These are phyloP conservation scores for Tetranychus truncatus DNA, from an alignment of 2,888 invertebrate species.

Conservation along the genomic window DNA sequence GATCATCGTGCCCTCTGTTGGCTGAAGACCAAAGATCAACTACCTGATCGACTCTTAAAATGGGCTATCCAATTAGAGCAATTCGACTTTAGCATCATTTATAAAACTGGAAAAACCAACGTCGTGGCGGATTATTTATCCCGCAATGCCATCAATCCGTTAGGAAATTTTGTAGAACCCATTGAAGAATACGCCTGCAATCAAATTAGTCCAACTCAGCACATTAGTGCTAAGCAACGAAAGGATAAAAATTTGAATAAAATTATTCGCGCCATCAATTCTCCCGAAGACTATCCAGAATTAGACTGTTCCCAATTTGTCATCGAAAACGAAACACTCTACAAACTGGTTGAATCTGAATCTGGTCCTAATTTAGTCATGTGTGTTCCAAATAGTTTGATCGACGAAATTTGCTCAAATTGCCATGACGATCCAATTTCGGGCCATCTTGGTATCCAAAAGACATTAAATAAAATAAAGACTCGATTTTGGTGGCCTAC, in stretches of 20 bases:
- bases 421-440: background rate
- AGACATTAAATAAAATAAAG: background rate
- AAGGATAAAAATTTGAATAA: background rate
- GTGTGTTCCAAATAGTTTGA: background rate
- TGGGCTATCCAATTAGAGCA: slow-evolving; percentile 9
- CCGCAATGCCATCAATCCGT: background rate
- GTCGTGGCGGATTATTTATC: slow-evolving; percentile 11
- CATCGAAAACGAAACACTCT: background rate
- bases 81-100: background rate
- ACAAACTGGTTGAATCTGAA: background rate
- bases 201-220: background rate
- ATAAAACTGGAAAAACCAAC: background rate
- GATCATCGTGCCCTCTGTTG: slow-evolving; percentile 14
- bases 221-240: background rate
- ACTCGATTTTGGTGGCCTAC: slow-evolving; percentile 6
- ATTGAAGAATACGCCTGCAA: background rate
- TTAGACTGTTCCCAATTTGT: background rate
- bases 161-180: background rate
- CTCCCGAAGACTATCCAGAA: background rate
- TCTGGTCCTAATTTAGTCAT: slow-evolving; percentile 2
- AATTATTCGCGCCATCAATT: background rate
- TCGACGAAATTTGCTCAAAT: background rate
- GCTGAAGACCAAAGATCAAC: background rate
- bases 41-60: background rate
- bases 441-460: slow-evolving; percentile 9